phyloP scores from a whole-genome alignment of 2,113 vertebrate genomes.

The Rhizomys pruinosus region DNA sequence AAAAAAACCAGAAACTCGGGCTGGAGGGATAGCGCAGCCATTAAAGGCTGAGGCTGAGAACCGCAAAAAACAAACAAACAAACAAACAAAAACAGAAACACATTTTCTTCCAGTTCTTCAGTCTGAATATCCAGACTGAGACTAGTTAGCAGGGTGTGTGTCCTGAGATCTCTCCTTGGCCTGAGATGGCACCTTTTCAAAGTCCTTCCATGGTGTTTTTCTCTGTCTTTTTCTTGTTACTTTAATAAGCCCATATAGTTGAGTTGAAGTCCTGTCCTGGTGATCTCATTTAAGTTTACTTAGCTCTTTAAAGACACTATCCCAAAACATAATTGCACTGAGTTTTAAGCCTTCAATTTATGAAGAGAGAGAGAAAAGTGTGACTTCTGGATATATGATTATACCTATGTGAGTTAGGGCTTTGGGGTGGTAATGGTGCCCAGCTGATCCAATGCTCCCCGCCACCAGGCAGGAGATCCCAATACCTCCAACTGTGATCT shows the following conservation, averaged over 20 bases:
- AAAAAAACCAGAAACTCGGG: no score
- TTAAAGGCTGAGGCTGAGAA: no score
- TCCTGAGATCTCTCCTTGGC: background rate
- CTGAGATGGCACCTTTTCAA: background rate
- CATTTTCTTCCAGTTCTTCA: background rate
- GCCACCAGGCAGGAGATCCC: background rate
- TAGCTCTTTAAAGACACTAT: background rate
- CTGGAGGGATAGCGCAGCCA: no score
- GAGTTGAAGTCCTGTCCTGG: background rate
- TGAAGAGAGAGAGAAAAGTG: background rate
- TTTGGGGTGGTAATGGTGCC: fast-evolving
- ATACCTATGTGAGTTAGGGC: background rate
- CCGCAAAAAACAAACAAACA: no score
- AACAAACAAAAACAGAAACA: no score
- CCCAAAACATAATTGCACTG: background rate
- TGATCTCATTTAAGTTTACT: background rate
- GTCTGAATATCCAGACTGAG: background rate
- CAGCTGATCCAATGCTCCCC: fast-evolving
- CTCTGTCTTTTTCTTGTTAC: background rate
- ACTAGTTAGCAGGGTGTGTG: background rate
- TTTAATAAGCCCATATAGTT: background rate
- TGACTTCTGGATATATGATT: background rate
- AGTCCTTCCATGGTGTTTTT: fast-evolving
- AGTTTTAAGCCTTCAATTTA: background rate
- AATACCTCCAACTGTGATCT: fast-evolving